Percentiles rank a stretch among this genome's conserved stretches.
phyloP scores from a whole-genome alignment of 2,113 vertebrate species.

The Henicopernis longicauda region DNA sequence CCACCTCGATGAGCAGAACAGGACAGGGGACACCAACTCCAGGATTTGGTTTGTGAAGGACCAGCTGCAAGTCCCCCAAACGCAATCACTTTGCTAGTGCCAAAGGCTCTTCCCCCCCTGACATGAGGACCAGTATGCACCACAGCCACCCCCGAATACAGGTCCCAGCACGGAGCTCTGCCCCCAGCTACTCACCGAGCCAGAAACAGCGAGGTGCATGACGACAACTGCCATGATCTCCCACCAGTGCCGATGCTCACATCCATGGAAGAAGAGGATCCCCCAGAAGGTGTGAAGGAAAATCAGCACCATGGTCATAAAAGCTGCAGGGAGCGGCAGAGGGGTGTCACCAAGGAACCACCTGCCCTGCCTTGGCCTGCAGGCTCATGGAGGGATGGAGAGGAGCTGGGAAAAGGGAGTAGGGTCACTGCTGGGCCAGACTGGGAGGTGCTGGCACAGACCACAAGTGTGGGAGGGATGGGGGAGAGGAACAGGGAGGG shows the following conservation, averaged over 20 bases:
- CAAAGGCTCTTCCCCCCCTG: background rate
- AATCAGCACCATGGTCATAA: too few relatives aligned
- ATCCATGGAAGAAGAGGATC: too few relatives aligned
- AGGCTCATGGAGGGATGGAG: background rate
- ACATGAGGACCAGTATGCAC: background rate
- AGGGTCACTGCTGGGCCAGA: background rate
- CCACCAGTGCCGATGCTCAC: too few relatives aligned
- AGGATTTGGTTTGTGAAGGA: background rate
- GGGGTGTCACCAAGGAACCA: background rate
- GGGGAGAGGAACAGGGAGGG: background rate
- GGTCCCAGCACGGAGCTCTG: background rate
- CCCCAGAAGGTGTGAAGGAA: too few relatives aligned
- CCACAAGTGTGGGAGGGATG: accelerated
- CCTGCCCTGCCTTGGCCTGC: background rate
- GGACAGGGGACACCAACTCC: background rate
- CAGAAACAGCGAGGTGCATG: too few relatives aligned
- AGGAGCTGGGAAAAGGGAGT: background rate
- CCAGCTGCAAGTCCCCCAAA: background rate
- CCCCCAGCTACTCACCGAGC: too few relatives aligned
- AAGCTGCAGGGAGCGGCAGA: too few relatives aligned
- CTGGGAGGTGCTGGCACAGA: background rate
- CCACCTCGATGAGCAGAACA: accelerated
- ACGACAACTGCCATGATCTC: too few relatives aligned
- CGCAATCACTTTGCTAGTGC: background rate
- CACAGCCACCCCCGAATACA: accelerated